Conservation (phyloP, 1,140 invertebrate genomes). For the Luehdorfia chinensis region DNA sequence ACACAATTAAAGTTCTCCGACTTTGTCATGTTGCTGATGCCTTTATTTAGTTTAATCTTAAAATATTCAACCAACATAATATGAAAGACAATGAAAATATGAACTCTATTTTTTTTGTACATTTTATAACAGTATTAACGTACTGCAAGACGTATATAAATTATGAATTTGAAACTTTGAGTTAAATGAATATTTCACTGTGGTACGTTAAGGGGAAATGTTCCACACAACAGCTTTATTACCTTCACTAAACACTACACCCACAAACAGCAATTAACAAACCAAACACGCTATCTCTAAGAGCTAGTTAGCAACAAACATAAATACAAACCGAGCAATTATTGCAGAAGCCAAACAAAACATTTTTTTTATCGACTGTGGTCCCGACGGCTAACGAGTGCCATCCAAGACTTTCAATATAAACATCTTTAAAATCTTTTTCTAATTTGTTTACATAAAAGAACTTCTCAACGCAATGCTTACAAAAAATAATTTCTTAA, state of each 20-base stretch:
- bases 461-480: neutral
- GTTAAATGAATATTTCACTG: slow-evolving; percentile 18
- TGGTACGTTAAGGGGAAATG: slow-evolving; percentile 12
- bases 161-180: slow-evolving; percentile 10
- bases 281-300: slow-evolving; percentile 26
- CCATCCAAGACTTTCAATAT: slow-evolving; percentile 10
- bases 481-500: neutral
- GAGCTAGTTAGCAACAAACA: slow-evolving; percentile 24
- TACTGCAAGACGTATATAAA: too few species aligned
- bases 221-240: slow-evolving; percentile 15
- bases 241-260: slow-evolving; percentile 14
- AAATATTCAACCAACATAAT: too few species aligned
- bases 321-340: slow-evolving; percentile 18
- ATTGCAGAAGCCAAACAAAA: slow-evolving; percentile 19
- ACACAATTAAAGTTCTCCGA: slow-evolving; percentile 16
- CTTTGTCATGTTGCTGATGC: neutral
- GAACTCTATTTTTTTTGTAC: too few species aligned
- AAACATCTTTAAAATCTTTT: slow-evolving; percentile 14
- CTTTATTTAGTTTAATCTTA: neutral
- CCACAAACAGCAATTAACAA: slow-evolving; percentile 23
- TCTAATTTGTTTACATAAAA: slow-evolving; percentile 3
- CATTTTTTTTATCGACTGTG: slow-evolving; percentile 11
- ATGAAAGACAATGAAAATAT: neutral
- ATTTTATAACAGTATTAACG: too few species aligned
- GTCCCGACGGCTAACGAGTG: neutral